phyloP scores from a whole-genome alignment of 2,113 vertebrate species.

The Leptobrachium ailaonicum region DNA sequence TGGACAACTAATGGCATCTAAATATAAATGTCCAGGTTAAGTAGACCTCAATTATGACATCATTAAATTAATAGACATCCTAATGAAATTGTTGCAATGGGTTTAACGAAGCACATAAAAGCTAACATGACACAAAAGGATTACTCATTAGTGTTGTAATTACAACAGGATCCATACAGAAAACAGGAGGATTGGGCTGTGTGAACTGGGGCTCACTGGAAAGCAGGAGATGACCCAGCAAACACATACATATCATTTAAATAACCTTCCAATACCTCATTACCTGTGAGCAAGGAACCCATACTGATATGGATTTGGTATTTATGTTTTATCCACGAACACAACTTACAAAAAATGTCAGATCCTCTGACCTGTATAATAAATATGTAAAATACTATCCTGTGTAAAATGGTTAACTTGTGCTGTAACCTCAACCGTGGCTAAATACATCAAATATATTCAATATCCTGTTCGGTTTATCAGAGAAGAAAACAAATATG shows the following conservation, averaged over 20 bases:
- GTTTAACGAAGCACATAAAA: conserved; percentile 55
- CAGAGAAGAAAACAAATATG: too few relatives aligned
- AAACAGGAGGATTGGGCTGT: conserved; percentile 1
- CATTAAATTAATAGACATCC: conserved; percentile 49
- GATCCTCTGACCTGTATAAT: too few relatives aligned
- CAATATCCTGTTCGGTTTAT: too few relatives aligned
- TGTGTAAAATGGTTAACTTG: too few relatives aligned
- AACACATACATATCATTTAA: neutral
- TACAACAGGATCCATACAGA: conserved; percentile 42
- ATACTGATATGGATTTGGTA: too few relatives aligned
- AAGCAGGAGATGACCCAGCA: conserved; percentile 22
- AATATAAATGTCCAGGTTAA: conserved; percentile 39
- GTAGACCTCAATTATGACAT: conserved; percentile 46
- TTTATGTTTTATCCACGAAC: too few relatives aligned
- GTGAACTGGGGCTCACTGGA: conserved; percentile 7
- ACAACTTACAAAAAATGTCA: too few relatives aligned
- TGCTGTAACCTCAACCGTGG: too few relatives aligned
- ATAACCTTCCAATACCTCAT: too few relatives aligned
- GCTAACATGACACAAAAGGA: conserved; percentile 47
- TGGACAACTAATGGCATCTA: conserved; percentile 4
- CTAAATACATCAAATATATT: too few relatives aligned
- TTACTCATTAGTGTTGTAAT: conserved; percentile 40
- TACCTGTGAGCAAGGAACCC: too few relatives aligned
- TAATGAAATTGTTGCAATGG: conserved; percentile 39
- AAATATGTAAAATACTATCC: too few relatives aligned